These are phyloP conservation scores for Rapana venosa DNA, from an alignment of 2,888 invertebrate species.

Conservation along the genomic window DNA sequence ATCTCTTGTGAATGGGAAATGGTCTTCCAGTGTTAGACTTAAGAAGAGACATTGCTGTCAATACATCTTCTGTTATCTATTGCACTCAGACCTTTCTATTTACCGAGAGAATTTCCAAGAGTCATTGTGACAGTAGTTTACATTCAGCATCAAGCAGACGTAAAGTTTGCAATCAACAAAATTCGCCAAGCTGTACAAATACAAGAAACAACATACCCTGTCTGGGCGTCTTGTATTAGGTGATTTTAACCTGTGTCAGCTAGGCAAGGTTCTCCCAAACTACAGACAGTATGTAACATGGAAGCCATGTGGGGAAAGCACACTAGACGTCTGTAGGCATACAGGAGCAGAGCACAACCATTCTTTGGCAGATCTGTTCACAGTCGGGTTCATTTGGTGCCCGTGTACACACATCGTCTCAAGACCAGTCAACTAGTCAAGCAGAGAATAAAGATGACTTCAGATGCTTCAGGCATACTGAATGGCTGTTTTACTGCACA, in stretches of 20 bases:
- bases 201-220: neutral
- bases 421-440: neutral
- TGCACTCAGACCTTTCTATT: neutral
- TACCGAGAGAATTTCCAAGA: neutral
- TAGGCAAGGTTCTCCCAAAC: neutral
- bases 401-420: neutral
- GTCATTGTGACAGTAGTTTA: neutral
- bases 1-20: neutral
- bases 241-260: slow-evolving; percentile 1
- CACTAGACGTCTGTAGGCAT: neutral
- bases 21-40: neutral
- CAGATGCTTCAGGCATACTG: neutral
- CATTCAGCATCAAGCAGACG: neutral
- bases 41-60: neutral
- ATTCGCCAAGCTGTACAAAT: neutral
- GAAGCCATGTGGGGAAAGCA: neutral
- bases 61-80: neutral
- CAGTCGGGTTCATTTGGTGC: neutral
- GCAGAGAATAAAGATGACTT: neutral
- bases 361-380: neutral
- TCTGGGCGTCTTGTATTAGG: neutral
- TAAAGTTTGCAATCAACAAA: neutral
- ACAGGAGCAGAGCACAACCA: neutral
- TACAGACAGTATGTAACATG: neutral
- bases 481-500: neutral